Conservation (phyloP, 2,888 invertebrate species). For the Chymomyza procnemis region DNA sequence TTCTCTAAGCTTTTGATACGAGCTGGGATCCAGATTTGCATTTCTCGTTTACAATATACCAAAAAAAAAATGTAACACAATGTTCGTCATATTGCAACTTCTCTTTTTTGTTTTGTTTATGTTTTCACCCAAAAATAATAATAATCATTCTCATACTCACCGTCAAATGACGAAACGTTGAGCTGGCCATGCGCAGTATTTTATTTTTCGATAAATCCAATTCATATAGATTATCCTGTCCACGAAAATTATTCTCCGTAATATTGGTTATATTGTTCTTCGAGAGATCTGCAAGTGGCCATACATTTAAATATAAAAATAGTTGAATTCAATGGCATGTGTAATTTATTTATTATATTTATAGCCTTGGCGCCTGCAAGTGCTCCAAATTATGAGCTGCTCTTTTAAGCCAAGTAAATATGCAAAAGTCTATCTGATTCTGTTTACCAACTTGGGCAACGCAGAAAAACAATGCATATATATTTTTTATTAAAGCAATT, state of each 20-base stretch:
- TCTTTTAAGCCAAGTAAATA: not conserved
- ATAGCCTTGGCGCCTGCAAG: not conserved
- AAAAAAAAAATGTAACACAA: too few species aligned
- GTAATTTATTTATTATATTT: not conserved
- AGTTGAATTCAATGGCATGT: not conserved
- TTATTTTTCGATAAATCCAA: slow-evolving; percentile 87
- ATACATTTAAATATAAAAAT: not conserved
- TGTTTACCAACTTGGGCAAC: not conserved
- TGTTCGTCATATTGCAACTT: too few species aligned
- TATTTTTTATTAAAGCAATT: not conserved
- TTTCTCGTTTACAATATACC: too few species aligned
- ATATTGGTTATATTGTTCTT: slow-evolving; percentile 86
- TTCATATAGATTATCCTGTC: slow-evolving; percentile 85
- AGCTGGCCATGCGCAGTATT: slow-evolving; percentile 86
- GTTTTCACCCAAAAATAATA: not conserved
- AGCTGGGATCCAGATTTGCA: too few species aligned
- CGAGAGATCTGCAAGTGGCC: slow-evolving; percentile 81
- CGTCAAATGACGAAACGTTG: slow-evolving; percentile 85
- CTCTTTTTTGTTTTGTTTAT: too few species aligned
- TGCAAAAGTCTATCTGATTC: not conserved
- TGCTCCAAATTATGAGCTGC: not conserved
- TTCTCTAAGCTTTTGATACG: too few species aligned
- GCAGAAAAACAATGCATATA: not conserved
- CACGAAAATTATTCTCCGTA: slow-evolving; percentile 86
- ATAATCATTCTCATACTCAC: slow-evolving; percentile 59